A percentile compares a stretch with the other conserved stretches of the same genome.
Conservation (phyloP, 2,888 invertebrate species). For the Oithona nana region DNA sequence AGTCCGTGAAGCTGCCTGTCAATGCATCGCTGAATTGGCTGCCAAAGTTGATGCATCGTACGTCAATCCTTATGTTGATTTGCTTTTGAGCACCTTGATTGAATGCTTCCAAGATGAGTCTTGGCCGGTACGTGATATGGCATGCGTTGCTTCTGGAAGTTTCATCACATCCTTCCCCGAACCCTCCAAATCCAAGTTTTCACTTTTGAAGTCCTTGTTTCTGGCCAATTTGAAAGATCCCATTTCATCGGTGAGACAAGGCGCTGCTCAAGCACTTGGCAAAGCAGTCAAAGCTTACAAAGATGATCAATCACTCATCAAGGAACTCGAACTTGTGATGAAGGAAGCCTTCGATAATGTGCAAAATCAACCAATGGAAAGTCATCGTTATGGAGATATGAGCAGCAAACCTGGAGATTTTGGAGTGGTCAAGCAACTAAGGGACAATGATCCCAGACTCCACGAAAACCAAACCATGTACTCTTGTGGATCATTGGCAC, state of each 20-base stretch:
- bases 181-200: conserved; percentile 25
- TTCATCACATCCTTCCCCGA: conserved; percentile 34
- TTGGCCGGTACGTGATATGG: conserved; percentile 38
- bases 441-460: conserved; percentile 32
- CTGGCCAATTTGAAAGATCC: conserved; percentile 31
- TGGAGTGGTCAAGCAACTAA: conserved; percentile 30
- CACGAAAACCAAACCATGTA: conserved; percentile 32
- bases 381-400: conserved; percentile 19
- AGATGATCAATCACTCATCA: conserved; percentile 26
- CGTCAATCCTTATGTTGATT: conserved; percentile 29
- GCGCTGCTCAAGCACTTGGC: conserved; percentile 34
- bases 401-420: conserved; percentile 28
- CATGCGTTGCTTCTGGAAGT: conserved; percentile 36
- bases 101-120: conserved; percentile 36
- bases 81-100: conserved; percentile 31
- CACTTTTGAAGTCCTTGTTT: conserved; percentile 8
- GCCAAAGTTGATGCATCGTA: conserved; percentile 28
- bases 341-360: conserved; percentile 25
- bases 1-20: conserved; percentile 37
- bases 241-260: conserved; percentile 35
- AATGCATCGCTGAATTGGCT: conserved; percentile 36
- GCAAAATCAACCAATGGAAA: conserved; percentile 28
- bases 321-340: neutral
- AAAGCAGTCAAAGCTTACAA: conserved; percentile 29
- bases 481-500: conserved; percentile 35